A percentile compares a stretch with the other conserved stretches of the same genome.
phyloP scores from a whole-genome alignment of 2,113 vertebrate species.

The Cygnus atratus region DNA sequence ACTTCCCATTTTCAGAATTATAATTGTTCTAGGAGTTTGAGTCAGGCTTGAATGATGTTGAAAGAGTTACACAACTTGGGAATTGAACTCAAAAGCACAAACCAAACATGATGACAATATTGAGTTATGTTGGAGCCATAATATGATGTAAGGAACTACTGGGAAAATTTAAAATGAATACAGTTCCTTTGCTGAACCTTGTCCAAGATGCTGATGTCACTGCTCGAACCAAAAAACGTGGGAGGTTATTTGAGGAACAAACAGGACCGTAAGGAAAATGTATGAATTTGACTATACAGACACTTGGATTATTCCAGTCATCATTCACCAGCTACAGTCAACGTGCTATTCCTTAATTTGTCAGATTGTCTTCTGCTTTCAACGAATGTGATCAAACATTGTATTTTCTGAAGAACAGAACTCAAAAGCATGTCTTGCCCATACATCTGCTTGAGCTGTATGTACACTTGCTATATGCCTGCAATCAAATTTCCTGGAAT shows the following conservation, averaged over 20 bases:
- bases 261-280: neutral
- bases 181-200: neutral
- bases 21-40: neutral
- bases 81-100: constrained; percentile 20
- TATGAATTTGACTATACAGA: neutral
- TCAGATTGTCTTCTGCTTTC: neutral
- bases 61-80: neutral
- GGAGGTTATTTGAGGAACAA: neutral
- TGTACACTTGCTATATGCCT: neutral
- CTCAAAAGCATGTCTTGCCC: neutral
- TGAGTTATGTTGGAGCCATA: neutral
- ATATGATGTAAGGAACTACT: neutral
- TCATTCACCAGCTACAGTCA: neutral
- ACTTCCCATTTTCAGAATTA: neutral
- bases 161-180: neutral
- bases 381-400: neutral
- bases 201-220: neutral
- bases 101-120: neutral
- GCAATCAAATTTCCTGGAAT: neutral
- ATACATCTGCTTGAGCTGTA: neutral
- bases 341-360: neutral
- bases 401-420: neutral
- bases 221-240: neutral
- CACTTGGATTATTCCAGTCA: neutral
- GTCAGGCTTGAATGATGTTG: neutral